Base-by-base conservation (phyloP, 2,113 vertebrate species). In the Recurvirostra avosetta region DNA sequence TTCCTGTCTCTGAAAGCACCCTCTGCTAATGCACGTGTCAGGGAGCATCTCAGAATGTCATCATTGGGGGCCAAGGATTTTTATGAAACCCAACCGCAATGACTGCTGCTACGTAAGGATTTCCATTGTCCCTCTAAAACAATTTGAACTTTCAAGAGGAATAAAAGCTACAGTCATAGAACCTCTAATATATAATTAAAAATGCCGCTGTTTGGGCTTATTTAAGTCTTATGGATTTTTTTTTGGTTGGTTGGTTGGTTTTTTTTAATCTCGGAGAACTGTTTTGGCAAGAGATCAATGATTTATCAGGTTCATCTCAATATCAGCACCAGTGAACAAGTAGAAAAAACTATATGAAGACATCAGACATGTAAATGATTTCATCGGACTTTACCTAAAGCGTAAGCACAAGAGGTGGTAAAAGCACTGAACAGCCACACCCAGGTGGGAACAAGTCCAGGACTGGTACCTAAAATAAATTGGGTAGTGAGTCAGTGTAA, bases 381-480 rank as follows among this genome's bases (percentile, higher is more conserved):
- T 67, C 38, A 74, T 36, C 34, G 50, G 94, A 97, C 68, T 73
- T 97, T 98, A 98, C 96, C 96, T 96, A 98, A 97, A 85, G 97
- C 88, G 1, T 97, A 98, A 92, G 97, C 96, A 94, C 96, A 97
- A 80, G 98, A 97, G 78, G 95, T 97, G 56, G 90, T 91, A 56
- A 98, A 86, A 88, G 96, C 92, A 94, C 97, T 95, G 95, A 98
- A 97, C 43, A 95, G 92, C 96, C 97, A 98, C 25, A 86, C 86
- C 96, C 96, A 97, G 30, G 90, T 85, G 55, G 96, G 97, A 95
- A 97, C 93, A 90, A 96, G 97, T 71, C 95, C 87, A 90, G 92
- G 95, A 76, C 97, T 95, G 91, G 86, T 91, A 96, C 88, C 92
- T 97, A 82, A 47, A 97, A 97, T 65, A 95, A 89, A 96, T 12